phyloP scores from a whole-genome alignment of 2,888 invertebrate species.

The Nebria salina region DNA sequence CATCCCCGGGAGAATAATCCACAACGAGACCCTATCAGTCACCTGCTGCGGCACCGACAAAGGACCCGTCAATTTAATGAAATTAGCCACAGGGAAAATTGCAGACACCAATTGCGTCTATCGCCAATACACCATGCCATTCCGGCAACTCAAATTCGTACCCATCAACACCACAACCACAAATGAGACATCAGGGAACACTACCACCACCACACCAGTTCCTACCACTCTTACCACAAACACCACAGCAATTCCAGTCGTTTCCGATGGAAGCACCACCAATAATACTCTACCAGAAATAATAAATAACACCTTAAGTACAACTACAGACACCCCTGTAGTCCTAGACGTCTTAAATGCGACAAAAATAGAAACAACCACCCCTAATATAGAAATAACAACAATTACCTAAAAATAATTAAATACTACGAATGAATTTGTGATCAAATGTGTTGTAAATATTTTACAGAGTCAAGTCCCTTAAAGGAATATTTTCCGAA shows the following conservation, averaged over 20 bases:
- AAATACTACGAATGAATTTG: neutral
- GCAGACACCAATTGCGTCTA: slow-evolving; percentile 36
- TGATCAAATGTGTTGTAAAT: neutral
- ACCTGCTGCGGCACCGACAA: slow-evolving; percentile 36
- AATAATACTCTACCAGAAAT: neutral
- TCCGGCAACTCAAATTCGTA: slow-evolving; percentile 33
- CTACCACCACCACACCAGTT: slow-evolving; percentile 43
- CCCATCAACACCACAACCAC: slow-evolving; percentile 24
- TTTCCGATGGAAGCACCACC: neutral
- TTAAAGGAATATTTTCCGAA: too few species aligned
- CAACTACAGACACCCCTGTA: neutral
- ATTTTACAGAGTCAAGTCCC: too few species aligned
- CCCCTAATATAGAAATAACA: slow-evolving; percentile 15
- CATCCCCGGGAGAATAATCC: slow-evolving; percentile 34
- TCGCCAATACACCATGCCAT: slow-evolving; percentile 25
- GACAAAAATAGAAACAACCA: neutral
- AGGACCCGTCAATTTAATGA: slow-evolving; percentile 22
- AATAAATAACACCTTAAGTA: neutral
- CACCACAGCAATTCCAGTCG: slow-evolving; percentile 4
- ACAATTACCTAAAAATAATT: slow-evolving; percentile 13
- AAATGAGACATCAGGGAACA: slow-evolving; percentile 18
- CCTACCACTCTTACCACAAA: slow-evolving; percentile 50
- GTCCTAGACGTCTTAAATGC: neutral
- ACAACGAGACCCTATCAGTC: slow-evolving; percentile 30
- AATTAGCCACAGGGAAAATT: slow-evolving; percentile 30